Evolutionary conservation across 1,140 invertebrate species (phyloP).

Genomic region (Popillia japonica): DNA sequence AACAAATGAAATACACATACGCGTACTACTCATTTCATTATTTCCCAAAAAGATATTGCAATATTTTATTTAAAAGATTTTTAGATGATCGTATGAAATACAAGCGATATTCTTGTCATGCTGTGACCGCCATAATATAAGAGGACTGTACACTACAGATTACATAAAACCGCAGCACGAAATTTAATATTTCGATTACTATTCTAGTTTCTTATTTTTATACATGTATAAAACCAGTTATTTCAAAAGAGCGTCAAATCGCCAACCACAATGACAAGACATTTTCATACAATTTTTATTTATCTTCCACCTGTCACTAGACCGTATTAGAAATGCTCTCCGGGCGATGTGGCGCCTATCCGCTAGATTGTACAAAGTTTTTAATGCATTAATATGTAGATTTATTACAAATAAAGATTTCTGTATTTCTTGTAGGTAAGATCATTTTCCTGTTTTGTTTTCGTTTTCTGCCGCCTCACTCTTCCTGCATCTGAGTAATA

Average conservation of each 20-base stretch:
- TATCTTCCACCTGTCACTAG: constrained; percentile 38
- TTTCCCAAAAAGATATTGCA: too few species aligned
- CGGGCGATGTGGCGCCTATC: constrained; percentile 36
- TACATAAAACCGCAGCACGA: not conserved
- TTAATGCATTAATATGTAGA: constrained; percentile 29
- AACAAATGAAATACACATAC: too few species aligned
- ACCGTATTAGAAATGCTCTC: not conserved
- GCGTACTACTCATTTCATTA: too few species aligned
- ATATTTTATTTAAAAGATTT: not conserved
- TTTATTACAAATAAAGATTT: constrained; percentile 17
- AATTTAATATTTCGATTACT: not conserved
- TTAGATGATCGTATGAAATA: not conserved
- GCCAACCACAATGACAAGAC: constrained; percentile 29
- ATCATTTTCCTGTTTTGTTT: not conserved
- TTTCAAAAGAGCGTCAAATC: constrained; percentile 30
- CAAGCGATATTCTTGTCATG: not conserved
- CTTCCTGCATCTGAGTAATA: not conserved
- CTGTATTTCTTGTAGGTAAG: not conserved
- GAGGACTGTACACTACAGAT: not conserved
- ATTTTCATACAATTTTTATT: constrained; percentile 37
- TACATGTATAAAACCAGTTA: constrained; percentile 34
- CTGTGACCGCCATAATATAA: not conserved
- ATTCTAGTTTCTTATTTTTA: not conserved
- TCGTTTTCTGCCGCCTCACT: not conserved
- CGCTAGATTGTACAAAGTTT: not conserved